Conservation (phyloP, 2,113 vertebrate genomes). For the Bambusicola thoracicus region DNA sequence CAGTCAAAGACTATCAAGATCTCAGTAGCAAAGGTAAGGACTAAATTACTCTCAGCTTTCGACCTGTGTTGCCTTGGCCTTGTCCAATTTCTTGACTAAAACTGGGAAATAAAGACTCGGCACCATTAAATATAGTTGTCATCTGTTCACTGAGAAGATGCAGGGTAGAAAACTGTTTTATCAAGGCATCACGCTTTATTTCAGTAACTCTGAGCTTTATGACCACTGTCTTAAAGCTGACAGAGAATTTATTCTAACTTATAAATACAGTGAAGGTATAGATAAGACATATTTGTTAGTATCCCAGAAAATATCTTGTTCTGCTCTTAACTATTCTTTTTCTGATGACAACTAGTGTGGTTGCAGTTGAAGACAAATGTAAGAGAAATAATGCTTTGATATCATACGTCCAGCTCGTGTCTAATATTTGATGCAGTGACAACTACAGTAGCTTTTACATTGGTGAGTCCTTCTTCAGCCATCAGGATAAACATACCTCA, state of each 20-base stretch:
- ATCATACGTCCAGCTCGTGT: neutral
- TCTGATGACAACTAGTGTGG: neutral
- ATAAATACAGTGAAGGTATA: neutral
- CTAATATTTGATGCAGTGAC: neutral
- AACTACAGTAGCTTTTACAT: neutral
- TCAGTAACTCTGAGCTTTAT: slow-evolving; percentile 25
- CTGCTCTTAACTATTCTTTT: neutral
- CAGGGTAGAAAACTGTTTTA: slow-evolving; percentile 9
- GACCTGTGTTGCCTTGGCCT: neutral
- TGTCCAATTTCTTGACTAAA: slow-evolving; percentile 9
- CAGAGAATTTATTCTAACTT: slow-evolving; percentile 27
- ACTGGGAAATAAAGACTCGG: slow-evolving; percentile 16
- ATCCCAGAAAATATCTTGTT: neutral
- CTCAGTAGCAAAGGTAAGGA: slow-evolving; percentile 1
- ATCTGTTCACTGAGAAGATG: slow-evolving; percentile 1
- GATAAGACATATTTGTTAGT: neutral
- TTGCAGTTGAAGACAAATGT: neutral
- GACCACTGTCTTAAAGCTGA: neutral
- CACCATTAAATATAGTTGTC: slow-evolving; percentile 4
- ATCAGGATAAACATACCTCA: neutral
- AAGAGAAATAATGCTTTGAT: neutral
- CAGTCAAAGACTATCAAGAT: neutral
- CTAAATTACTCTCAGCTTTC: slow-evolving; percentile 22
- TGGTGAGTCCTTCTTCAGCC: neutral
- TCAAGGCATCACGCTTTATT: slow-evolving; percentile 20